phyloP scores from a whole-genome alignment of 1,140 invertebrate genomes.

The Palaemon carinicauda region DNA sequence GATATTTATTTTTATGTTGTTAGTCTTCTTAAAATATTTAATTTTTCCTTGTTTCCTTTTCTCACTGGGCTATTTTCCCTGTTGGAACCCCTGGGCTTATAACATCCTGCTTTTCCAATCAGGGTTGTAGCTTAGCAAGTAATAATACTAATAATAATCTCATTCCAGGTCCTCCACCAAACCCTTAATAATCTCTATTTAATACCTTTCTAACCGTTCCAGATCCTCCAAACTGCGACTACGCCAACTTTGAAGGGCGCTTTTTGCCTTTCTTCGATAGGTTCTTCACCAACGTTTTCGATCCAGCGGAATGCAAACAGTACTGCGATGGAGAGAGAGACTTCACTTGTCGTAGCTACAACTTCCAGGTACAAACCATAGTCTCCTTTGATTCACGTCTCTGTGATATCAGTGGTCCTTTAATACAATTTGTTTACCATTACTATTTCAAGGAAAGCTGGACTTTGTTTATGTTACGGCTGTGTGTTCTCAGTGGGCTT shows the following conservation, averaged over 20 bases:
- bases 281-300: constrained; percentile 62
- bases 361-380: constrained; percentile 60
- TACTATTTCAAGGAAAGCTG: background rate
- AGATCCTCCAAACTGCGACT: constrained; percentile 68
- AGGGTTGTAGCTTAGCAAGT: too few relatives aligned
- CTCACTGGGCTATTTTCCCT: too few relatives aligned
- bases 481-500: too few relatives aligned
- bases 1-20: too few relatives aligned
- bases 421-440: too few relatives aligned
- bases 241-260: constrained; percentile 65
- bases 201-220: background rate
- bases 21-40: too few relatives aligned
- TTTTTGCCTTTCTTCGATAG: constrained; percentile 67
- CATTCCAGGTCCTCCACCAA: background rate
- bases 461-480: too few relatives aligned
- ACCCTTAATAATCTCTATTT: background rate
- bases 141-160: too few relatives aligned
- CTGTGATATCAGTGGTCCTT: too few relatives aligned
- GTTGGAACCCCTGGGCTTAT: too few relatives aligned
- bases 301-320: constrained; percentile 65
- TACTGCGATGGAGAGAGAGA: constrained; percentile 67
- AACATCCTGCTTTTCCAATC: background rate
- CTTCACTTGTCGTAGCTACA: constrained; percentile 66
- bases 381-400: too few relatives aligned
- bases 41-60: too few relatives aligned